Percentiles rank a stretch among this genome's conserved stretches.
Evolutionary conservation across 2,888 invertebrate genomes (phyloP).

Genomic region (Sclerodermus sp.): DNA sequence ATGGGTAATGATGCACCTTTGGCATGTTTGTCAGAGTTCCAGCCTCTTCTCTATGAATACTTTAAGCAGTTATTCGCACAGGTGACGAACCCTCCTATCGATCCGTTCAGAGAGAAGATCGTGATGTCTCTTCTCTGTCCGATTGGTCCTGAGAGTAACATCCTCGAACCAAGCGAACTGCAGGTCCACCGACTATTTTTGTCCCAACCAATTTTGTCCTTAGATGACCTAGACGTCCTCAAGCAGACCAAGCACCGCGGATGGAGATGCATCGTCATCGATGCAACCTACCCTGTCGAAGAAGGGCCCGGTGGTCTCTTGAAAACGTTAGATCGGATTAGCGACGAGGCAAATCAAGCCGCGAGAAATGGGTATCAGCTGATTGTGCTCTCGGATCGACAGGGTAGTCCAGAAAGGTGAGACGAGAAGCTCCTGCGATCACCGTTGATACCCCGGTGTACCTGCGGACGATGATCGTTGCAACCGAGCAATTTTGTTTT

Average conservation of each 20-base stretch:
- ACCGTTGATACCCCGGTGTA: not conserved
- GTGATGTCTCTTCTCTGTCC: slow-evolving; percentile 98
- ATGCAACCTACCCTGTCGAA: slow-evolving; percentile 81
- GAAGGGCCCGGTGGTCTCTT: slow-evolving; percentile 77
- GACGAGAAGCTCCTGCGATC: not conserved
- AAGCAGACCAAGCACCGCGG: slow-evolving; percentile 81
- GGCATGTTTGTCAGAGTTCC: slow-evolving; percentile 93
- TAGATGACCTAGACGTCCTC: slow-evolving; percentile 86
- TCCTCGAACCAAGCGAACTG: slow-evolving; percentile 83
- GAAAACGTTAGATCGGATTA: slow-evolving; percentile 77
- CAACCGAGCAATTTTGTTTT: slow-evolving; percentile 4
- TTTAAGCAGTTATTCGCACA: slow-evolving; percentile 99
- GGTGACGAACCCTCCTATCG: slow-evolving; percentile 98
- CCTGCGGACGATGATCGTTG: too few relatives aligned
- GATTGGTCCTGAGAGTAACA: slow-evolving; percentile 94
- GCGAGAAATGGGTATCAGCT: slow-evolving; percentile 80
- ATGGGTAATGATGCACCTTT: slow-evolving; percentile 99
- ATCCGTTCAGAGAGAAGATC: slow-evolving; percentile 97
- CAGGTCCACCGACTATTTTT: slow-evolving; percentile 91
- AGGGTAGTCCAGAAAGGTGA: slow-evolving; percentile 62
- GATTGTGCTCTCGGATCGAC: slow-evolving; percentile 82
- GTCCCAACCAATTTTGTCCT: slow-evolving; percentile 90
- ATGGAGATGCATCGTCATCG: slow-evolving; percentile 86
- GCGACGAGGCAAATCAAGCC: slow-evolving; percentile 79
- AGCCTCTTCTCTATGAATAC: slow-evolving; percentile 94